These are phyloP conservation scores for Choloepus hoffmanni DNA, from an alignment of 2,113 vertebrate species.

Conservation along the genomic window DNA sequence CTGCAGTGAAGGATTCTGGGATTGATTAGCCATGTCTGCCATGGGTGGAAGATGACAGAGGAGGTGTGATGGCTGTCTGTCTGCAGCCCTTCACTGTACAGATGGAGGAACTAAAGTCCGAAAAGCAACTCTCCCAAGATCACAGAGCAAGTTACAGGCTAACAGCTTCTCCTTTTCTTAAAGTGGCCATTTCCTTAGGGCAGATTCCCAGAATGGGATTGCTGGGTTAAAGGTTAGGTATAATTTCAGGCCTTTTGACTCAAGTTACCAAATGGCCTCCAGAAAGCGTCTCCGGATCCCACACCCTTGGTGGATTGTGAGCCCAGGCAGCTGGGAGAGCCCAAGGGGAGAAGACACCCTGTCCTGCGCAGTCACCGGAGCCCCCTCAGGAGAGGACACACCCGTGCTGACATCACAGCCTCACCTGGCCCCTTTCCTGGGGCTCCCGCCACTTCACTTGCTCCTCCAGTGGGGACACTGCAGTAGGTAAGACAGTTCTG, in stretches of 20 bases:
- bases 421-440: background rate
- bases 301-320: accelerated
- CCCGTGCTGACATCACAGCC: background rate
- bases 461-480: background rate
- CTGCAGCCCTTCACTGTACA: too few relatives aligned
- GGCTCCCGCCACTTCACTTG: background rate
- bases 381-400: accelerated
- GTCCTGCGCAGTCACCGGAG: background rate
- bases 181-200: background rate
- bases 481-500: background rate
- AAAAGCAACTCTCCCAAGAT: background rate
- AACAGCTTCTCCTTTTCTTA: background rate
- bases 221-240: background rate
- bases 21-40: background rate
- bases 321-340: background rate
- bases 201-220: background rate
- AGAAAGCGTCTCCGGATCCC: background rate
- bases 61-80: background rate
- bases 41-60: background rate
- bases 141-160: background rate
- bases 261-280: background rate
- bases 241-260: constrained; percentile 53
- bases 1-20: background rate
- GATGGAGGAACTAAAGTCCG: background rate
- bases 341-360: background rate